Evolutionary conservation across 2,113 vertebrate genomes (phyloP), one percentile per base, ranked within the genome.

Genomic region (Columba livia): DNA sequence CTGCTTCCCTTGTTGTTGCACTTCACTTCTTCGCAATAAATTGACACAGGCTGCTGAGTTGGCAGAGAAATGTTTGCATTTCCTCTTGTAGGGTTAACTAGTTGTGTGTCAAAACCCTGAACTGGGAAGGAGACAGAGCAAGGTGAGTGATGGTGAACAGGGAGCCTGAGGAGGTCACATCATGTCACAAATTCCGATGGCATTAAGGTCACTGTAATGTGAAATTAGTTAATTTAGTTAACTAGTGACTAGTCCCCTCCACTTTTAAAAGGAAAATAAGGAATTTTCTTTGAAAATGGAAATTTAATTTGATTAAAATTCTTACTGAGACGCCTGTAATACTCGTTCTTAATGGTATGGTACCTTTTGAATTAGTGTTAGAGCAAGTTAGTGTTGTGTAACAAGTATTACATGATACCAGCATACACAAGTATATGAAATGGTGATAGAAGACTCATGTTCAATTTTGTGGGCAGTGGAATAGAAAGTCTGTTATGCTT

Each of bases 261-360:
- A 6, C 28, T 81, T 72, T 5, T 21, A 31, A 54, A 78, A 81
- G 28, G 38, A 70, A 78, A 78, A 24, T 17, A 69, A 88, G 44
- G 38, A 21, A 10, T 7, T 72, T 58, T 50, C 42, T 73, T 81
- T 60, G 36, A 18, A 44, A 79, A 75, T 42, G 6, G 16, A 70
- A 83, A 36, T 71, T 3, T 21, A 29, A 60, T 89, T 50, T 61
- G 8, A 34, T 70, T 2, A 29, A 78, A 69, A 58, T 15, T 2
- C 32, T 70, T 70, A 40, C 10, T 3, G 11, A 58, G 42, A 25
- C 8, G 38, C 23, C 42, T 0, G 0, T 28, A 29, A 24, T 62
- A 51, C 9, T 82, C 32, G 3, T 18, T 44, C 24, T 42, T 25
- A 28, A 66, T 32, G 31, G 5, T 20, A n/a, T 20, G 4, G 2